Base-by-base conservation (phyloP, 2,888 invertebrate genomes). In the Lycophotia porphyrea region DNA sequence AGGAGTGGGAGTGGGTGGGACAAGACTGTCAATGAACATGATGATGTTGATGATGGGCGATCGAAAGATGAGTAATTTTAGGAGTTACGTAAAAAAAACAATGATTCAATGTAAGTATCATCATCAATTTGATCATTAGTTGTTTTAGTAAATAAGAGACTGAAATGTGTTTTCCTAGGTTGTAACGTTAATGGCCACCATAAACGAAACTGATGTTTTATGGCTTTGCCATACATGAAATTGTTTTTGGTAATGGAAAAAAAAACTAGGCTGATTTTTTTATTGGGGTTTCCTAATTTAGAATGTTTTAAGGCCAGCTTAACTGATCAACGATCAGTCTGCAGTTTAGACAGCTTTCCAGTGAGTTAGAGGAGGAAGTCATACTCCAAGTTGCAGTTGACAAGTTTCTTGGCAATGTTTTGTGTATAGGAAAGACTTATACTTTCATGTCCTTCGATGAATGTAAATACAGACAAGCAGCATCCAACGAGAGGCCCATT, bases 181-280 rank as follows among this genome's bases (percentile, higher is more conserved):
- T 71, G 63, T 61, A 61, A 60, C 64, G 42, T 34, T 42, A 66
- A 63, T n/a, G 9, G 18, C 34, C 52, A 65, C 84, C 71, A 68
- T 79, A 84, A 74, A 82, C 18, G 74, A 49, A 49, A 36, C 42
- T n/a, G 67, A 42, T 79, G 31, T 68, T 83, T 64, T 80, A 66
- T 76, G 61, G n/a, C n/a, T 63, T 78, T 74, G 27, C 73, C 67
- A 44, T 73, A 39, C 39, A 49, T 13, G 18, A 61, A 72, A 72
- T 73, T 36, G 63, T 71, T 74, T 73, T 79, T 74, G 27, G 78
- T 71, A 18, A 15, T 5, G 42, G 13, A 31, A 49, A 63, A 67
- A 27, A 70, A 73, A 75, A 67, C 21, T 61, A 55, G 34, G 47
- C 39, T 47, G 42, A n/a, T 15, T 49, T 66, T 61, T 69, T 77